phyloP scores from a whole-genome alignment of 2,888 invertebrate genomes.

The Troides oblongomaculatus region DNA sequence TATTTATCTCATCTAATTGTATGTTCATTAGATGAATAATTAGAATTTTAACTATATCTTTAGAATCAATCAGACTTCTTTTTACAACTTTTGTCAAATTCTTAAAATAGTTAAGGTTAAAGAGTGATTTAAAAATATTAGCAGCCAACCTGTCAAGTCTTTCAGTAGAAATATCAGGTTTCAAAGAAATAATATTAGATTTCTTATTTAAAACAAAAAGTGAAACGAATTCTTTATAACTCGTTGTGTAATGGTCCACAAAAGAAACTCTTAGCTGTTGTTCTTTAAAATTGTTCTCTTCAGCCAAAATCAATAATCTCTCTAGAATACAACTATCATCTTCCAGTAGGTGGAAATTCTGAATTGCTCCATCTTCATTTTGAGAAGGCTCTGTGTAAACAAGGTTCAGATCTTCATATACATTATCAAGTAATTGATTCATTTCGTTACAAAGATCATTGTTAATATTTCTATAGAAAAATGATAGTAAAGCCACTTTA shows the following conservation, averaged over 20 bases:
- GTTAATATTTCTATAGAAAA: conserved; percentile 61
- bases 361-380: conserved; percentile 18
- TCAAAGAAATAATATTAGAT: conserved; percentile 49
- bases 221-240: conserved; percentile 77
- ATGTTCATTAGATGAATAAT: conserved; percentile 86
- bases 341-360: conserved; percentile 64
- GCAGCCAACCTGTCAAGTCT: conserved; percentile 57
- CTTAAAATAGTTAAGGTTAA: conserved; percentile 52
- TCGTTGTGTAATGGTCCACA: conserved; percentile 68
- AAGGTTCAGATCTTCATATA: conserved; percentile 43
- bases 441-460: conserved; percentile 59
- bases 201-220: conserved; percentile 74
- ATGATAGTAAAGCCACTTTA: conserved; percentile 56
- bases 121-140: conserved; percentile 72
- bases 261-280: conserved; percentile 79
- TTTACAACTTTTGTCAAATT: conserved; percentile 50
- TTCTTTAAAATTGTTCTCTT: conserved; percentile 66
- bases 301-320: conserved; percentile 81
- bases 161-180: conserved; percentile 51
- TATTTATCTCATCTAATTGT: conserved; percentile 70
- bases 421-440: conserved; percentile 48
- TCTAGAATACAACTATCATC: conserved; percentile 83
- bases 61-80: conserved; percentile 67
- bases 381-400: conserved; percentile 33
- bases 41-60: conserved; percentile 85